Base-by-base conservation (phyloP, 2,888 invertebrate genomes). In the Cinara cedri region DNA sequence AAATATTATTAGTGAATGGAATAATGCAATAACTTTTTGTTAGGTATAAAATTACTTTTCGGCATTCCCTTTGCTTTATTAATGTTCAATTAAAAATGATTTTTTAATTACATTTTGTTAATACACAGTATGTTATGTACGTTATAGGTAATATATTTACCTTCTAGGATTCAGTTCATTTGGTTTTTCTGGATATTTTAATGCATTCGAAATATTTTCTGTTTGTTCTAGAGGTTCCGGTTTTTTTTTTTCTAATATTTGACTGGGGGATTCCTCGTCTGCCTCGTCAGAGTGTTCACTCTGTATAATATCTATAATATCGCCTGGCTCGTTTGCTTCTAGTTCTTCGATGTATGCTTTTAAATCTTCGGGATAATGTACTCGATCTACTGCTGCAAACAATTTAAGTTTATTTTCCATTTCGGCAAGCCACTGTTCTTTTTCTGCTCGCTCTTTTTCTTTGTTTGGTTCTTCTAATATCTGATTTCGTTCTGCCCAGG, bases 131-230 rank as follows among this genome's bases (percentile, higher is more conserved):
- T n/a, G n/a, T n/a, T n/a, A n/a, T n/a, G n/a, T n/a, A n/a, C n/a
- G n/a, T n/a, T n/a, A n/a, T n/a, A n/a, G n/a, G n/a, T n/a, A n/a
- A n/a, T n/a, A n/a, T 55, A 16, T 21, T 0, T 62, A 78, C 78
- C 70, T 70, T 34, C 78, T 78, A 8, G 70, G 78, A 70, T 78
- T 78, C 1, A 78, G 70, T 13, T 78, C 78, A 1, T 78, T 70
- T 9, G 70, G 60, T 51, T 70, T 70, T 51, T 81, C 81, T n/a
- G 80, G 70, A 51, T 81, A 76, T 63, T 80, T 80, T 10, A 68
- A 76, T 2, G 76, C 62, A 34, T 76, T 60, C 0, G 68, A 65
- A 54, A 76, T 21, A 1, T 78, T n/a, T 65, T 81, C 65, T 55
- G 71, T 44, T 24, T 54, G 57, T 81, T n/a, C n/a, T n/a, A n/a